Base-by-base conservation (phyloP, 2,797 vertebrate species). In the Phoxinus dragarum region DNA sequence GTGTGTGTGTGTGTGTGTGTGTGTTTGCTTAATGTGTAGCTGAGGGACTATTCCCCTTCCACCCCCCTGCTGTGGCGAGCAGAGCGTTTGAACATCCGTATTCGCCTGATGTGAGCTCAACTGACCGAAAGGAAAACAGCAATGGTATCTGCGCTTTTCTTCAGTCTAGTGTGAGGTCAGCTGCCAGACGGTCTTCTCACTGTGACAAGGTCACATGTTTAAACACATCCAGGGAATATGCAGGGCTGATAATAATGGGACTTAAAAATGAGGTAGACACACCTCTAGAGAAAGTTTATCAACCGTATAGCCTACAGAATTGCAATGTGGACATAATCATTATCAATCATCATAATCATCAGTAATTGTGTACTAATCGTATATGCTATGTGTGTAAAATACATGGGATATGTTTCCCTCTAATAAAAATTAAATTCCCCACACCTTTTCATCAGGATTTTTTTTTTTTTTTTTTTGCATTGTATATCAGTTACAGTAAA, bases 161-260 rank as follows among this genome's bases (percentile, higher is more conserved):
- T 61, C 34, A 49, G 83, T 79, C 49, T 61, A 36, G 79, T 10
- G 38, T 69, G 86, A 91, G 91, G 88, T 92, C 91, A 90, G 76
- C 7, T 83, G 86, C 79, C 84, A 93, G 92, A 91, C 87, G 86
- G 86, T 84, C 90, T 86, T 82, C 78, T 81, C 38, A 23, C 59
- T 40, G 82, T 90, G 90, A 90, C 90, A 94, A 93, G 92, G 93
- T 93, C 90, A 91, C 88, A 77, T 9, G 1, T 89, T 84, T 16
- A 71, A 80, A 89, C 84, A 56, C 88, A 91, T 89, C 89, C 89
- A 89, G 90, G 89, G 81, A 91, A 81, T 77, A 56, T 67, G 44
- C 77, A 56, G 79, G 82, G 82, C 82, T 67, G 80, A 71, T 56
- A 83, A 80, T 88, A 34, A 85, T 10, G 61, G 38, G 52, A 36